Evolutionary conservation across 2,113 vertebrate species (phyloP).

Genomic region (Otus sunia): DNA sequence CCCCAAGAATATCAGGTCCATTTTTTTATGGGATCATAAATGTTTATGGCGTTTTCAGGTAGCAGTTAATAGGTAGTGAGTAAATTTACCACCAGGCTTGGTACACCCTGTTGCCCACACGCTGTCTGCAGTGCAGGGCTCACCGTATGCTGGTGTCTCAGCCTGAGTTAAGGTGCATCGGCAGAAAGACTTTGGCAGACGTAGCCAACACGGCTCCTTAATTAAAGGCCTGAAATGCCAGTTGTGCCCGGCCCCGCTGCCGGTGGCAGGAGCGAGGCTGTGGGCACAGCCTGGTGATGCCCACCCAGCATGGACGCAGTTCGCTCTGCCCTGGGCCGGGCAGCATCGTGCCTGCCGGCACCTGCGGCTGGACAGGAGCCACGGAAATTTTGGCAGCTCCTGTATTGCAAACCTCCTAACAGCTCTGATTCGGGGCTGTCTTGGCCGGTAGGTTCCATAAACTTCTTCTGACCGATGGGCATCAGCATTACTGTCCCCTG

Average conservation of each 20-base stretch:
- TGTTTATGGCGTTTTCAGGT: not conserved
- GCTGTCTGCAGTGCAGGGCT: not conserved
- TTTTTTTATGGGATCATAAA: not conserved
- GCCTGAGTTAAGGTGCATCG: fast-evolving
- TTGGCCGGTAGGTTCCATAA: not conserved
- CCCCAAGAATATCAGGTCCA: not conserved
- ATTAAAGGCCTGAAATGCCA: not conserved
- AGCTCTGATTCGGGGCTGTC: not conserved
- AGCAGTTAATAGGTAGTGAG: not conserved
- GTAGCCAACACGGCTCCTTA: not conserved
- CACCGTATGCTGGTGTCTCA: fast-evolving
- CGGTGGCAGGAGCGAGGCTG: not conserved
- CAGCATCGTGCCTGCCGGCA: fast-evolving
- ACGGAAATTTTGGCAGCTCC: not conserved
- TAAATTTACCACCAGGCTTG: not conserved
- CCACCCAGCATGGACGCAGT: not conserved
- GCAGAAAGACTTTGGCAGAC: not conserved
- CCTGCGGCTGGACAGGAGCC: not conserved
- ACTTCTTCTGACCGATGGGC: fast-evolving
- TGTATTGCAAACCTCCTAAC: not conserved
- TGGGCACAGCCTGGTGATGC: not conserved
- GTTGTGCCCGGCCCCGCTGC: not conserved
- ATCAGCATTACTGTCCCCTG: not conserved
- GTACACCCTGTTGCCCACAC: not conserved
- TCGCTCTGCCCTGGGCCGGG: not conserved